Percentiles rank a stretch among this genome's conserved stretches.
These are phyloP conservation scores for Encarsia formosa DNA, from an alignment of 2,888 invertebrate species.

Conservation along the genomic window DNA sequence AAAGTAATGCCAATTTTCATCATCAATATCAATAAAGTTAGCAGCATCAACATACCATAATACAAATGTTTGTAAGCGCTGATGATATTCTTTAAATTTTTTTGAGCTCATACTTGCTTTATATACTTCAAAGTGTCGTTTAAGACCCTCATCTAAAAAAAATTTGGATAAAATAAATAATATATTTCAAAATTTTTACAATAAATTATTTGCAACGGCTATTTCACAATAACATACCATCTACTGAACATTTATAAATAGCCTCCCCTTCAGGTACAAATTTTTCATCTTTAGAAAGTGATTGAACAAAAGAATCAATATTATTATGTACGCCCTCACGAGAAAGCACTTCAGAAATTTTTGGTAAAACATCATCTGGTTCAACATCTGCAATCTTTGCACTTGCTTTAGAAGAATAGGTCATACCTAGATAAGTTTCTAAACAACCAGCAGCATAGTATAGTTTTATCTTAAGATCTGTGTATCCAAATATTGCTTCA, in stretches of 20 bases:
- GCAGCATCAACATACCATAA: conserved; percentile 97
- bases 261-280: conserved; percentile 76
- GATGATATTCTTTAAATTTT: conserved; percentile 75
- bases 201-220: background rate
- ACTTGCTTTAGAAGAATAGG: conserved; percentile 67
- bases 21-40: conserved; percentile 87
- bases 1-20: conserved; percentile 87
- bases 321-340: conserved; percentile 69
- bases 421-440: conserved; percentile 74
- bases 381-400: conserved; percentile 58
- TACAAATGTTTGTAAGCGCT: conserved; percentile 83
- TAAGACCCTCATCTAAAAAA: conserved; percentile 38
- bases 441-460: conserved; percentile 79
- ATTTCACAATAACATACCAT: conserved; percentile 40
- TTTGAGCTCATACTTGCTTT: conserved; percentile 66
- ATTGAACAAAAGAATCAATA: conserved; percentile 67
- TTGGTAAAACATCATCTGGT: conserved; percentile 72
- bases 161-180: conserved; percentile 11
- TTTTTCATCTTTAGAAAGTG: conserved; percentile 66
- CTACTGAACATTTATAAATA: conserved; percentile 58
- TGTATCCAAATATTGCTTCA: conserved; percentile 93
- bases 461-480: conserved; percentile 72
- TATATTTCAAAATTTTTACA: background rate
- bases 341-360: conserved; percentile 66
- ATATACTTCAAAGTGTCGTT: conserved; percentile 72